These are phyloP conservation scores for Scylla paramamosain DNA, from an alignment of 1,140 invertebrate species.

Conservation along the genomic window DNA sequence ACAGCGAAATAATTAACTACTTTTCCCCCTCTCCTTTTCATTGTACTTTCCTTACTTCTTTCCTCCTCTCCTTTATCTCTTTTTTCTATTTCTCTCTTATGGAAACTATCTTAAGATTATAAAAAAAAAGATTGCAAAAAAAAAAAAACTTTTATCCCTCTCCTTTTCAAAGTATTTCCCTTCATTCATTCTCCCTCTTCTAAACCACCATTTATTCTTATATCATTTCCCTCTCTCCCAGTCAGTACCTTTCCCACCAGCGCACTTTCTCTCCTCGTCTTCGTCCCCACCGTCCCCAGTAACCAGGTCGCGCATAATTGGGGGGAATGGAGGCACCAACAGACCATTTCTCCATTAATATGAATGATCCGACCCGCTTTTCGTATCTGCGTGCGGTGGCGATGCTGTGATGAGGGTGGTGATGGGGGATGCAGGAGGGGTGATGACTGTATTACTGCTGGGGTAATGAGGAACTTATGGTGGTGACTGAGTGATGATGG, in stretches of 20 bases:
- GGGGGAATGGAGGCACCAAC: background rate
- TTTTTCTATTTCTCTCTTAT: too few relatives aligned
- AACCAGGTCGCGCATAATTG: background rate
- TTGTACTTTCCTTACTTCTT: too few relatives aligned
- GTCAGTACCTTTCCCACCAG: background rate
- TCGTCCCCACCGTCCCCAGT: background rate
- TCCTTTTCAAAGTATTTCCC: too few relatives aligned
- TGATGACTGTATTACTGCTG: background rate
- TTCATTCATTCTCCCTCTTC: background rate
- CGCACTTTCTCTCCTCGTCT: slow-evolving; percentile 29
- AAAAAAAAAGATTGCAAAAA: too few relatives aligned
- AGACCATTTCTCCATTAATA: slow-evolving; percentile 12
- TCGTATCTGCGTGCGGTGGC: background rate
- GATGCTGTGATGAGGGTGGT: background rate
- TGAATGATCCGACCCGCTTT: background rate
- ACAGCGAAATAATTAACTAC: too few relatives aligned
- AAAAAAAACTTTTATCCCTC: too few relatives aligned
- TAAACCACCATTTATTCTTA: background rate
- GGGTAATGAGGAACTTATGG: background rate
- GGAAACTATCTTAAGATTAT: too few relatives aligned
- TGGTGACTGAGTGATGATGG: background rate
- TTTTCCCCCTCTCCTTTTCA: too few relatives aligned
- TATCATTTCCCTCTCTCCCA: background rate
- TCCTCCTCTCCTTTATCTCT: too few relatives aligned
- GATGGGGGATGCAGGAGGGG: background rate